Base-by-base conservation (phyloP, 2,888 invertebrate genomes). In the Cataglyphis rosenhaueri region DNA sequence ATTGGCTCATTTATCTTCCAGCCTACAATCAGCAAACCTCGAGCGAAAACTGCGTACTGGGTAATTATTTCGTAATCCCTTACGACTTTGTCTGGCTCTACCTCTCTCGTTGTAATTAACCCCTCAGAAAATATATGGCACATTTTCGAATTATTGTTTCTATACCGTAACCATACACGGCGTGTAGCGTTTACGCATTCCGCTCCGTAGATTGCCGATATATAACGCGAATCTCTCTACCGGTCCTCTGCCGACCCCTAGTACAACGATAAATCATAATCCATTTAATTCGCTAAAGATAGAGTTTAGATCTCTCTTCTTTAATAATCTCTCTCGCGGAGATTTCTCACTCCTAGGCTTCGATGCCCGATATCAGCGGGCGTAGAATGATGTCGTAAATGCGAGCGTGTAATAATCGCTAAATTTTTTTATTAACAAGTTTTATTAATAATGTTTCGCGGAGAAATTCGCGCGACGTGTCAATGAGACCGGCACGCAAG, bases 1-100 rank as follows among this genome's bases (percentile, higher is more conserved):
- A 93, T 93, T 93, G 93, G 91, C 91, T 89, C 91, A 90, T 92
- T 92, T 86, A 90, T 91, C 89, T 87, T 87, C 55, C 65, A 70
- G 29, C 75, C 83, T 82, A 83, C 84, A 85, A 88, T 85, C 87
- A 83, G 87, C 87, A 59, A 83, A 68, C 73, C 78, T 38, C 78
- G 55, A 64, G 65, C 81, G 76, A 86, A 85, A 83, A 85, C 71
- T 32, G 83, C 79, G 57, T 70, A 41, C 83, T 32, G 55, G 75
- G 65, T 55, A 55, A 81, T 81, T 85, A 83, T 85, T 73, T 59
- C 78, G 75, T 85, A 85, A 68, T 71, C 59, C 73, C 83, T 76
- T 52, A 44, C 66, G 52, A 81, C 82, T 76, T 68, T 73, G 76
- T 70, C 66, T 83, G 82, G 82, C 79, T 79, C 82, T 78, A 68